Percentiles rank a stretch among this genome's conserved stretches.
These are phyloP conservation scores for Rhamphomyia laevipes DNA, from an alignment of 2,888 invertebrate genomes.

Conservation along the genomic window DNA sequence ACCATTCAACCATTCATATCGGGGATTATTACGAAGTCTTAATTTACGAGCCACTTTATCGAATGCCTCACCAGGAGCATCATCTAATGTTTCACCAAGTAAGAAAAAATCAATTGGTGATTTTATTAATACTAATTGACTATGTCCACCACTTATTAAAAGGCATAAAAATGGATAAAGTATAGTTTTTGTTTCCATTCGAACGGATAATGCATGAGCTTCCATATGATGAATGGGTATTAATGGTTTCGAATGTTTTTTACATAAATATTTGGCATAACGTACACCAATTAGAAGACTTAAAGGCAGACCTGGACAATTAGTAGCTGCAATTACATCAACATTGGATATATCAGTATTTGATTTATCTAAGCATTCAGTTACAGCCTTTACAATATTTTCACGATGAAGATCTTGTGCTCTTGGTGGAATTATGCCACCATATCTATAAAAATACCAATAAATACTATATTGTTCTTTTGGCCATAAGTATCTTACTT, in stretches of 20 bases:
- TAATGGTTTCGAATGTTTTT: constrained; percentile 58
- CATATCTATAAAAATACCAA: constrained; percentile 23
- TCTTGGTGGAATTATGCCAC: constrained; percentile 77
- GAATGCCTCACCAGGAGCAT: constrained; percentile 86
- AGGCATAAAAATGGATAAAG: constrained; percentile 82
- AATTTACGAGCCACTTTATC: constrained; percentile 87
- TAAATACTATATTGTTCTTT: background rate
- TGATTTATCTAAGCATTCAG: constrained; percentile 51
- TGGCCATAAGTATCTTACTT: constrained; percentile 39
- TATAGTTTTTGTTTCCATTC: constrained; percentile 54
- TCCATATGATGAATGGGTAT: constrained; percentile 99
- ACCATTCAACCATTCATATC: constrained; percentile 52
- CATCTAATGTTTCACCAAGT: constrained; percentile 68
- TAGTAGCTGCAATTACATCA: constrained; percentile 84
- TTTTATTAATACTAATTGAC: constrained; percentile 63
- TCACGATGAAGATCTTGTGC: constrained; percentile 71
- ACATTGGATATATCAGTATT: constrained; percentile 50
- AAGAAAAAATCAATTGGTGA: constrained; percentile 63
- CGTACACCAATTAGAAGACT: constrained; percentile 70
- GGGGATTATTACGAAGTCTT: constrained; percentile 65
- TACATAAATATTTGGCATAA: constrained; percentile 67
- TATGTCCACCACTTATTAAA: constrained; percentile 89
- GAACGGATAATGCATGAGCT: constrained; percentile 86
- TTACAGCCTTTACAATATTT: constrained; percentile 63
- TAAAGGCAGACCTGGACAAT: constrained; percentile 60